Base-by-base conservation (phyloP, 2,888 invertebrate genomes). In the Euclidia mi region DNA sequence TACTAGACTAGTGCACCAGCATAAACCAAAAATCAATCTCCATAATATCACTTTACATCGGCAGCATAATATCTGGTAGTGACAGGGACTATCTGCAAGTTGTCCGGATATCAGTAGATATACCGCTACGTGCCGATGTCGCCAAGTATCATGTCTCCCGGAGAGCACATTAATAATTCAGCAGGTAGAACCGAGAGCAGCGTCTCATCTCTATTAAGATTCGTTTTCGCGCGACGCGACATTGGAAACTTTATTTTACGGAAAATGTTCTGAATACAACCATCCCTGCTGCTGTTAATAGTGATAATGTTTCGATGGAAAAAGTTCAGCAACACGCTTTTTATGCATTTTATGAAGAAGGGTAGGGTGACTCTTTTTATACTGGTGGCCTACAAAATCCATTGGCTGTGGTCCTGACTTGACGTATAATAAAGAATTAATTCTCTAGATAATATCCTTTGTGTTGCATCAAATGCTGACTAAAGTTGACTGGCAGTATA, bases 111-210 rank as follows among this genome's bases (percentile, higher is more conserved):
- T 43, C 46, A 45, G 18, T 41, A 29, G 29, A 31, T 34, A 76
- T 65, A 77, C 65, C 72, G 60, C 59, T 76, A 82, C 87, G 86
- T 88, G 85, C 81, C 82, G 78, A 84, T 84, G 85, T 85, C 85
- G 80, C 79, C 61, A 83, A 87, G 87, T 87, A 89, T 88, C 87
- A 82, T 85, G 85, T 86, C 83, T 82, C 79, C 73, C 68, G 65
- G 73, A 77, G 77, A 79, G 78, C 62, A 81, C 84, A 91, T 92
- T 87, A 91, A 92, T 92, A 89, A 92, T 92, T 92, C 91, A 92
- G 79, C 53, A 86, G 83, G 78, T 76, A 63, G 70, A 71, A 70
- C 68, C 60, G 62, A 53, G 63, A 56, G 60, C 72, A 66, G 66
- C 67, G 48, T 67, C 63, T 60, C 60, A 34, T 65, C 64, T 60